phyloP scores from a whole-genome alignment of 2,113 vertebrate genomes.

The Phyllostomus discolor region DNA sequence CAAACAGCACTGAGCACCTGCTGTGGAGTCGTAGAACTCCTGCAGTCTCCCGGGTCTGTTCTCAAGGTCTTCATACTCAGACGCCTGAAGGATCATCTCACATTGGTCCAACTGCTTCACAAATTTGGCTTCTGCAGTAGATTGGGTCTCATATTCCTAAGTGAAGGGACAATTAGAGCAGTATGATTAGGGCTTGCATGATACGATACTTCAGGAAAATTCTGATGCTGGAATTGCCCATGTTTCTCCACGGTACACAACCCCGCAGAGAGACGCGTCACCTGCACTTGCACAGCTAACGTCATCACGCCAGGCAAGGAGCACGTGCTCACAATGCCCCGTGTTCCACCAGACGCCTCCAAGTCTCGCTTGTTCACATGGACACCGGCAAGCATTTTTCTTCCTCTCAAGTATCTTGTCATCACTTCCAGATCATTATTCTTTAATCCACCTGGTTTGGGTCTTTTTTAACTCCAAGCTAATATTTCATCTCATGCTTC shows the following conservation, averaged over 20 bases:
- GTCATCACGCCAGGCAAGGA: accelerated
- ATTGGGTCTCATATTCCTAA: slow-evolving; percentile 94
- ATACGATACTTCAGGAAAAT: not conserved
- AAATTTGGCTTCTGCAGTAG: slow-evolving; percentile 88
- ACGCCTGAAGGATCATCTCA: slow-evolving; percentile 97
- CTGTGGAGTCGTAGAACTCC: slow-evolving; percentile 94
- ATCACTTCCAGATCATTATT: not conserved
- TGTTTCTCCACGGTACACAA: not conserved
- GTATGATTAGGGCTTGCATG: not conserved
- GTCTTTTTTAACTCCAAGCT: slow-evolving; percentile 42
- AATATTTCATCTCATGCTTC: not conserved
- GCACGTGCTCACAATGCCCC: not conserved
- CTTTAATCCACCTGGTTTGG: slow-evolving; percentile 55
- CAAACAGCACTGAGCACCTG: slow-evolving; percentile 76
- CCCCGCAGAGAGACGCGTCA: not conserved
- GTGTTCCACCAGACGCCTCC: accelerated
- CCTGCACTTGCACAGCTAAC: not conserved
- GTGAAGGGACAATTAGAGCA: not conserved
- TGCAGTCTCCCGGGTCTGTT: slow-evolving; percentile 90
- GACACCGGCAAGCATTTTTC: not conserved
- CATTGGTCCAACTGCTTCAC: slow-evolving; percentile 97
- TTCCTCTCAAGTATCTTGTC: not conserved
- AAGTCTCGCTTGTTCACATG: not conserved
- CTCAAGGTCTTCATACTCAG: slow-evolving; percentile 94
- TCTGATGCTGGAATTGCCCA: not conserved